Evolutionary conservation across 2,888 invertebrate genomes (phyloP), one percentile per base, ranked within the genome.

Genomic region (Rhopalosiphum nymphaeae): DNA sequence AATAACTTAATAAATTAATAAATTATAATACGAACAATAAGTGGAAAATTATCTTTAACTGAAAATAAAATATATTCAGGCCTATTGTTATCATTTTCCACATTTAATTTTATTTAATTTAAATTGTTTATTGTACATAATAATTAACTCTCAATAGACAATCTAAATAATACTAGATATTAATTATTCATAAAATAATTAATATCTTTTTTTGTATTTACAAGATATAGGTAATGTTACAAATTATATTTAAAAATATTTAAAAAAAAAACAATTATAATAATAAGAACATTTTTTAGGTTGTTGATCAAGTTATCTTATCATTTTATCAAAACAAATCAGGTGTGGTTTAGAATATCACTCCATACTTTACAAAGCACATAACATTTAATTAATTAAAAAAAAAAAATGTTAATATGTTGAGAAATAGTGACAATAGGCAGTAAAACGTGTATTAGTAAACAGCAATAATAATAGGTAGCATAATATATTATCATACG

Each of bases 401-500:
- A 26, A 61, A 92, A 92, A 61, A 89, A 93, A 85, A 84, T 89
- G 94, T 90, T 94, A 94, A 94, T 90, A 91, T 42, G 94, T 94
- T 94, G 61, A 78, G 36, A 94, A 86, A 94, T 67, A 94, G 94
- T 94, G 90, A 94, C 94, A 94, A 94, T 86, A 94, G 85, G 90
- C 90, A 91, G 46, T 87, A 49, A 90, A 91, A 86, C 25, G 85
- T 93, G 93, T 93, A 93, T 94, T 94, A 94, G 94, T 94, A 94
- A 84, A 86, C 89, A 91, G 90, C 86, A 84, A 90, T 86, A 61
- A 94, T 89, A 88, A 92, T 78, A 90, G 49, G 25, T 85, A 94
- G 90, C 57, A 91, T 91, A 94, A 94, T 85, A 90, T 89, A 90
- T 93, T 44, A 94, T 94, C 91, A 94, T 94, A 94, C 94, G 94